Percentiles rank a stretch among this genome's conserved stretches.
Evolutionary conservation across 2,113 vertebrate genomes (phyloP).

Genomic region (Scomber scombrus): DNA sequence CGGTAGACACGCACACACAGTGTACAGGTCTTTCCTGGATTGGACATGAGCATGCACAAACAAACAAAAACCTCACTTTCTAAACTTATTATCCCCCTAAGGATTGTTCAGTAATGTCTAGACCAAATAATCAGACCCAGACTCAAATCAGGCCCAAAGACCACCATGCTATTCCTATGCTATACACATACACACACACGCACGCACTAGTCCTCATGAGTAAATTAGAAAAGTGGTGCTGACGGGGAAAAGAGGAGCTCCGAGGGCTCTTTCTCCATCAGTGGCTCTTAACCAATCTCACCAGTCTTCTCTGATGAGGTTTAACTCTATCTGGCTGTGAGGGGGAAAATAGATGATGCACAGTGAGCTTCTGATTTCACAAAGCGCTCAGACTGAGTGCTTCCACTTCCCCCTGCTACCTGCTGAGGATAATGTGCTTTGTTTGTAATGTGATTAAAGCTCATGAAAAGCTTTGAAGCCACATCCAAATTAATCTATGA

Average conservation of each 20-base stretch:
- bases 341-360: neutral
- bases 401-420: conserved; percentile 61
- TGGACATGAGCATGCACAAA: conserved; percentile 12
- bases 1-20: neutral
- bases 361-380: conserved; percentile 47
- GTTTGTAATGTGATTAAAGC: conserved; percentile 74
- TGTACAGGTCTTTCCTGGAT: neutral
- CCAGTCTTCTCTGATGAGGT: conserved; percentile 73
- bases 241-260: conserved; percentile 35
- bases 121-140: conserved; percentile 28
- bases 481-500: conserved; percentile 28
- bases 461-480: conserved; percentile 54
- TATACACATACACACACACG: neutral
- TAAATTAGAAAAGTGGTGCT: conserved; percentile 60
- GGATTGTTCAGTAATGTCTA: neutral
- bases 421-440: conserved; percentile 63
- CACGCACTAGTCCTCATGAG: neutral
- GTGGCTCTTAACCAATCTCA: conserved; percentile 51
- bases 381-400: conserved; percentile 61
- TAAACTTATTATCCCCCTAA: neutral
- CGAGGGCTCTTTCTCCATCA: conserved; percentile 46
- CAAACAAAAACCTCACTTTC: conserved; percentile 5
- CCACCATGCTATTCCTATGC: neutral
- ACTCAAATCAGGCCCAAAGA: conserved; percentile 9
- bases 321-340: conserved; percentile 56